Base-by-base conservation (phyloP, 1,140 invertebrate species). In the Leptonema lineaticorne region DNA sequence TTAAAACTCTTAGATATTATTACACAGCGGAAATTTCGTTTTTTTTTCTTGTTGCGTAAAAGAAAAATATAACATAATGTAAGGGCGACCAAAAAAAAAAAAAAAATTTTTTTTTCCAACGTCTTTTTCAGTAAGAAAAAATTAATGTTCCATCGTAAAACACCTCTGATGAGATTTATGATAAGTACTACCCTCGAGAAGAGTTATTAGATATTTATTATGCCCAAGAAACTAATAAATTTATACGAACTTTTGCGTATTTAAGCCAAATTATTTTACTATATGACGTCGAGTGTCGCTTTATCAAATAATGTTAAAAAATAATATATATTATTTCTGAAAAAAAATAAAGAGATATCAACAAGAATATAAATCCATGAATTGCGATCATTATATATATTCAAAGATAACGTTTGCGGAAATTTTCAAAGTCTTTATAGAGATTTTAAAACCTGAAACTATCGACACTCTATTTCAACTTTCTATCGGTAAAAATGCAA, bases 131-230 rank as follows among this genome's bases (percentile, higher is more conserved):
- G 11, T 41, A 41, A 41, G 16, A 41, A 41, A 14, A 41, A 41
- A 41, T 14, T 41, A 41, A 41, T 41, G 50, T 26, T 24, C 22
- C 20, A 26, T 24, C 50, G 50, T 53, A 22, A 53, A 53, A 24
- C 20, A 53, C 50, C 50, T 53, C 22, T 53, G 50, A 53, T 53
- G 20, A 53, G 22, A 53, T 53, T 53, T 53, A 53, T 53, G 50
- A 53, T 53, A 53, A 53, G 50, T 53, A 53, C 50, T 53, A 2
- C 16, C 37, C 37, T 16, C 20, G 50, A 53, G 50, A 24, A 24
- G 50, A 53, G 50, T 53, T 53, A 53, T 53, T 18, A 24, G 50
- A 53, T 53, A 53, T 53, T 53, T 53, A 53, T 53, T 53, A 22
- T 14, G 22, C 50, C 50, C 50, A 26, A 53, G 50, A 53, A 53